phyloP scores from a whole-genome alignment of 2,888 invertebrate genomes.

The Chaitophorus viminalis region DNA sequence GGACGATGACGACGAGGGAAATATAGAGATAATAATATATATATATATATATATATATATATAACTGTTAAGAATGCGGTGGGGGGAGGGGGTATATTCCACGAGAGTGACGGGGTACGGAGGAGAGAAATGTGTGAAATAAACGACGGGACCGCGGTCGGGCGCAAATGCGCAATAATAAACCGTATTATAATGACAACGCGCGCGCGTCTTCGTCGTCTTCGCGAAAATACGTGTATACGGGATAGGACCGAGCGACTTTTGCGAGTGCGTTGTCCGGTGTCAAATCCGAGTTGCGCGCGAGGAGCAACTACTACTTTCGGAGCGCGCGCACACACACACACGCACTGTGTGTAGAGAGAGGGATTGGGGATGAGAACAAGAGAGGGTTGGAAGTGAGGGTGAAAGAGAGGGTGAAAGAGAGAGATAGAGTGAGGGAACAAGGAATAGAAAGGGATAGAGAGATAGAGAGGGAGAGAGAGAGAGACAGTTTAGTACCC shows the following conservation, averaged over 20 bases:
- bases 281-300: constrained; percentile 5
- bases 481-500: constrained; percentile 44
- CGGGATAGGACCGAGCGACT: background rate
- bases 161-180: background rate
- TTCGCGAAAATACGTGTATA: background rate
- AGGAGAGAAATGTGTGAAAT: background rate
- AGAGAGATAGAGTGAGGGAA: too few species aligned
- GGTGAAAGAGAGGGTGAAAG: too few species aligned
- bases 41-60: too few species aligned
- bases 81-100: too few species aligned
- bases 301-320: background rate
- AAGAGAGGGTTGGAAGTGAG: too few species aligned
- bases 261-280: background rate
- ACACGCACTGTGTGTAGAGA: too few species aligned
- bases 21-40: too few species aligned
- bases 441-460: too few species aligned
- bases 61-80: too few species aligned
- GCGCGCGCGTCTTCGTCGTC: background rate
- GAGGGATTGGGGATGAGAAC: too few species aligned
- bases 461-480: background rate
- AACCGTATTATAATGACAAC: too few species aligned
- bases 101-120: background rate
- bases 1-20: too few species aligned
- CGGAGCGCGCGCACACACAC: background rate
- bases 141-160: background rate